phyloP scores from a whole-genome alignment of 2,888 invertebrate species.

The Polylopha cassiicola region DNA sequence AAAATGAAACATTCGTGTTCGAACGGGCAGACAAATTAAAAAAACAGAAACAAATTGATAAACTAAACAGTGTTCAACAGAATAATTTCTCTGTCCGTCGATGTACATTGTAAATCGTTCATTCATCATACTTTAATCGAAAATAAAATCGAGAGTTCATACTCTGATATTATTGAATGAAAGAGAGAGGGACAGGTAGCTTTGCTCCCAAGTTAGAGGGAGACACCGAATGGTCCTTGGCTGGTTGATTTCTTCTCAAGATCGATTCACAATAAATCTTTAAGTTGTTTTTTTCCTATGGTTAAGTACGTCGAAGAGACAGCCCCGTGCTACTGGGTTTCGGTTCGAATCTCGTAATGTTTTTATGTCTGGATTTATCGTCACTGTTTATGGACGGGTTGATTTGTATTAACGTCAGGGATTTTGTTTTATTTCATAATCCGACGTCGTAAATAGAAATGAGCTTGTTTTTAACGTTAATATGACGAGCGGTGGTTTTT shows the following conservation, averaged over 20 bases:
- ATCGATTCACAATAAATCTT: slow-evolving; percentile 69
- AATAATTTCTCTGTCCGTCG: slow-evolving; percentile 42
- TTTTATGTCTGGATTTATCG: slow-evolving; percentile 39
- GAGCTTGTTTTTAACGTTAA: too few relatives aligned
- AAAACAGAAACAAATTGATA: slow-evolving; percentile 20
- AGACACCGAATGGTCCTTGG: slow-evolving; percentile 34
- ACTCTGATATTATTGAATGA: slow-evolving; percentile 54
- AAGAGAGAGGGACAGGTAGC: slow-evolving; percentile 19
- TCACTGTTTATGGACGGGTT: slow-evolving; percentile 47
- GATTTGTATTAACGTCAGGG: slow-evolving; percentile 43
- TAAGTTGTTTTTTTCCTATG: slow-evolving; percentile 43
- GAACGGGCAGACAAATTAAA: slow-evolving; percentile 20
- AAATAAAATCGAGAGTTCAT: slow-evolving; percentile 52
- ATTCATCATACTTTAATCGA: slow-evolving; percentile 62
- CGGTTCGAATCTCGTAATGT: slow-evolving; percentile 39
- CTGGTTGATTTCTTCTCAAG: slow-evolving; percentile 58
- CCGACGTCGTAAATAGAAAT: too few relatives aligned
- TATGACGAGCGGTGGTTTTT: too few relatives aligned
- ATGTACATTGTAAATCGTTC: slow-evolving; percentile 47
- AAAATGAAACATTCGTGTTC: slow-evolving; percentile 8
- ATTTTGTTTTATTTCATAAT: slow-evolving; percentile 11
- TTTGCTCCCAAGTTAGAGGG: slow-evolving; percentile 4
- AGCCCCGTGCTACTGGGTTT: slow-evolving; percentile 59
- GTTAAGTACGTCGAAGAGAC: slow-evolving; percentile 53
- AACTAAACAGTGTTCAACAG: slow-evolving; percentile 36